phyloP scores from a whole-genome alignment of 2,797 vertebrate genomes.

The Notamacropus eugenii region DNA sequence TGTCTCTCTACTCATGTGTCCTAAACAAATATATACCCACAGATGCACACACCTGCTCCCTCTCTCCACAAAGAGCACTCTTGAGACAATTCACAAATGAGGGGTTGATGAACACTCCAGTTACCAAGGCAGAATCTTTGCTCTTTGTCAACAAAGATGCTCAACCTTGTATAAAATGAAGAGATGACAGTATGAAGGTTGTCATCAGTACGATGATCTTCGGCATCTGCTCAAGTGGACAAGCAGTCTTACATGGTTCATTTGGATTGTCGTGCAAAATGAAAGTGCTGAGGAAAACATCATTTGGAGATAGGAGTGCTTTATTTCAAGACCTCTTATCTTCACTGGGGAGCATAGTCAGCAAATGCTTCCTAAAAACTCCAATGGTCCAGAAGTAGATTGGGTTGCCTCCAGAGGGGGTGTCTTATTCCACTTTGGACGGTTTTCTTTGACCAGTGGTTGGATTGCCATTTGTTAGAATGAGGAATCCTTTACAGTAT shows the following conservation, averaged over 20 bases:
- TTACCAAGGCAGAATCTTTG: background rate
- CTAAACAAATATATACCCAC: background rate
- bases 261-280: background rate
- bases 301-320: background rate
- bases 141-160: background rate
- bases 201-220: slow-evolving; percentile 57
- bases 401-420: background rate
- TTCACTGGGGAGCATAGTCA: background rate
- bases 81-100: background rate
- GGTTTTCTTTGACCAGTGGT: background rate
- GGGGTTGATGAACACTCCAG: background rate
- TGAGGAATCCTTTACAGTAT: background rate
- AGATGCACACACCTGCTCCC: background rate
- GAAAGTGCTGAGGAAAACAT: slow-evolving; percentile 40
- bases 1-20: background rate
- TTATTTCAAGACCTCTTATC: background rate
- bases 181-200: background rate
- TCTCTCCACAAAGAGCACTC: background rate
- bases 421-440: background rate
- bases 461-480: background rate
- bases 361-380: background rate
- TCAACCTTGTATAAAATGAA: background rate
- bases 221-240: slow-evolving; percentile 49
- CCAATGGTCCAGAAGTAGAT: background rate
- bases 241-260: slow-evolving; percentile 17